A percentile compares a stretch with the other conserved stretches of the same genome.
These are phyloP conservation scores for Gambusia holbrooki DNA, from an alignment of 2,113 vertebrate species.

Conservation along the genomic window DNA sequence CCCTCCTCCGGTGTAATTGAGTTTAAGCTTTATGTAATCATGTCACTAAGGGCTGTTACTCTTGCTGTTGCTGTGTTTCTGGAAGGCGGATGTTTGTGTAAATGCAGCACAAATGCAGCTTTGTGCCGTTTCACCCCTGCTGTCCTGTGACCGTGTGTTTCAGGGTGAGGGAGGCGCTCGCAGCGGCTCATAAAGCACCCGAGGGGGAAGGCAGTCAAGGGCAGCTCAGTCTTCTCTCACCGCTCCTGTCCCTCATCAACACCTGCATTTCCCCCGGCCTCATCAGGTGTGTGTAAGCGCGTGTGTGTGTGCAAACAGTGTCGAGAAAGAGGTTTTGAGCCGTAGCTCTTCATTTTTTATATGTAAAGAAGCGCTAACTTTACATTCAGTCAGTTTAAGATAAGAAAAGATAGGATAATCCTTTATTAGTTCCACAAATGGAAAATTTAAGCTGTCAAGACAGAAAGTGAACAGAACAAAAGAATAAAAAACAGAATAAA, in stretches of 20 bases:
- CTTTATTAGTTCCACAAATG: too few relatives aligned
- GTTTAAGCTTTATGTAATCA: conserved; percentile 64
- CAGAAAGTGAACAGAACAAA: too few relatives aligned
- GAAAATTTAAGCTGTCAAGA: too few relatives aligned
- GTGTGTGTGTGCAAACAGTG: conserved; percentile 7
- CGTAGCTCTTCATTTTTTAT: neutral
- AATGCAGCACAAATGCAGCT: conserved; percentile 47
- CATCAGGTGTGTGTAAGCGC: conserved; percentile 58
- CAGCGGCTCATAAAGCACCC: conserved; percentile 38
- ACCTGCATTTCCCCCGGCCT: conserved; percentile 64
- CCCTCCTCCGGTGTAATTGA: conserved; percentile 55
- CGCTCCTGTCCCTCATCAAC: conserved; percentile 63
- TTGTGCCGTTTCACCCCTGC: conserved; percentile 52
- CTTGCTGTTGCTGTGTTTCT: conserved; percentile 50
- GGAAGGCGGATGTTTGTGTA: conserved; percentile 44
- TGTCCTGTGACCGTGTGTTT: conserved; percentile 70
- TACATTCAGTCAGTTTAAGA: neutral
- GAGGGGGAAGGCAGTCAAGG: conserved; percentile 37
- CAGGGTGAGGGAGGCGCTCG: conserved; percentile 66
- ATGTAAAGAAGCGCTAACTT: neutral
- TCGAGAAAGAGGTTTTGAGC: neutral
- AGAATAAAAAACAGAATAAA: too few relatives aligned
- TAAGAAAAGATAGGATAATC: too few relatives aligned
- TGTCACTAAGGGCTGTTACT: conserved; percentile 40
- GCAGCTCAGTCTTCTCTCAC: conserved; percentile 45